Evolutionary conservation across 2,888 invertebrate species (phyloP).

Genomic region (Eutolmus rufibarbis): DNA sequence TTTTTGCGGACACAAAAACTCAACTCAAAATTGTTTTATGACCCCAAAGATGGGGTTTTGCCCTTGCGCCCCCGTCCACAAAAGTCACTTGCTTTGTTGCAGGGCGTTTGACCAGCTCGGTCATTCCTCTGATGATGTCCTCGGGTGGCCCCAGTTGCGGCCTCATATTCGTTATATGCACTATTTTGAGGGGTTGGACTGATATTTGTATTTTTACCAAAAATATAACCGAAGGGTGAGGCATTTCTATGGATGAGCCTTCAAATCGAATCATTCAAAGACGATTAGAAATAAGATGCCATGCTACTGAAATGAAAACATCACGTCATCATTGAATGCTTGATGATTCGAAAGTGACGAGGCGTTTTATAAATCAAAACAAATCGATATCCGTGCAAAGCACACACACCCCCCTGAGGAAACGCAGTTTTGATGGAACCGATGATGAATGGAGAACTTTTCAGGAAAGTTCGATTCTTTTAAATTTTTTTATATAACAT

Average conservation of each 20-base stretch:
- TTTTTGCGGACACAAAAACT: slow-evolving; percentile 40
- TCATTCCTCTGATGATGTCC: not conserved
- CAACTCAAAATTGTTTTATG: slow-evolving; percentile 8
- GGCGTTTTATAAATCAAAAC: slow-evolving; percentile 46
- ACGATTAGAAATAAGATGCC: slow-evolving; percentile 44
- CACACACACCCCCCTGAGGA: not conserved
- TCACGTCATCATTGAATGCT: slow-evolving; percentile 49
- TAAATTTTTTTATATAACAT: not conserved
- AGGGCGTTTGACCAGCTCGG: slow-evolving; percentile 9
- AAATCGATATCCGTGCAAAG: slow-evolving; percentile 35
- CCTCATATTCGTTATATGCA: not conserved
- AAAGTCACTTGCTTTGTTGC: slow-evolving; percentile 14
- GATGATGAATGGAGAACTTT: not conserved
- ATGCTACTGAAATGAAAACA: slow-evolving; percentile 43
- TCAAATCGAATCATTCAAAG: slow-evolving; percentile 42
- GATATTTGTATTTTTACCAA: slow-evolving; percentile 30
- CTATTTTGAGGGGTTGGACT: not conserved
- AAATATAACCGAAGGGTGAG: not conserved
- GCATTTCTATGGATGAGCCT: slow-evolving; percentile 19
- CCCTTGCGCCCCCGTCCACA: not conserved
- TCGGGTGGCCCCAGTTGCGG: not conserved
- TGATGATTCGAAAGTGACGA: slow-evolving; percentile 50
- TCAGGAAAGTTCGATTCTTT: not conserved
- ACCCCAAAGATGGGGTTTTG: not conserved
- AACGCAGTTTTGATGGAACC: not conserved